Percentiles rank a stretch among this genome's conserved stretches.
phyloP scores from a whole-genome alignment of 1,140 invertebrate genomes.

The Bombus fervidus region DNA sequence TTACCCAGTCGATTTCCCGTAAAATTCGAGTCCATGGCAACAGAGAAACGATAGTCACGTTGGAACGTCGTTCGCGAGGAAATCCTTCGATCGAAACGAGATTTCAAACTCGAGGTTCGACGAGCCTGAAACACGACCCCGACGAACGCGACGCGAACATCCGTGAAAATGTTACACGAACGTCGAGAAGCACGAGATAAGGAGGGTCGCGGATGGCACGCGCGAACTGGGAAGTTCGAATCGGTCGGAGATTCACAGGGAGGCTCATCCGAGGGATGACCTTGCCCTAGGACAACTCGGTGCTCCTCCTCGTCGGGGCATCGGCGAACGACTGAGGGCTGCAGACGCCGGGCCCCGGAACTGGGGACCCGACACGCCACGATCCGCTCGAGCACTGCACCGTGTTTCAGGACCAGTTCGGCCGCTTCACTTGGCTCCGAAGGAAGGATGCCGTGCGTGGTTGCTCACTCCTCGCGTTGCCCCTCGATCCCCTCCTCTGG shows the following conservation, averaged over 20 bases:
- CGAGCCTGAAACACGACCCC: not conserved
- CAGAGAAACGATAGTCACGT: not conserved
- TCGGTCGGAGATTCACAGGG: not conserved
- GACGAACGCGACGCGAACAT: not conserved
- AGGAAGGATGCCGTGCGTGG: constrained; percentile 71
- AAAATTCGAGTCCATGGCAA: not conserved
- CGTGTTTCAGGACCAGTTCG: constrained; percentile 76
- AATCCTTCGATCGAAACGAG: no score
- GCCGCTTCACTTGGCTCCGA: constrained; percentile 73
- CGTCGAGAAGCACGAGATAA: not conserved
- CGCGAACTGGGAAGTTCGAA: not conserved
- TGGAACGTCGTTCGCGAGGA: not conserved
- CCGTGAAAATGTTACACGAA: no score
- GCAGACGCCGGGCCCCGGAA: constrained; percentile 65
- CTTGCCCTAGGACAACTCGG: constrained; percentile 60
- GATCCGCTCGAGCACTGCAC: constrained; percentile 67
- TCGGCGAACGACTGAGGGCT: constrained; percentile 79
- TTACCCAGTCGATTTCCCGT: not conserved
- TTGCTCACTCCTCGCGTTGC: constrained; percentile 43
- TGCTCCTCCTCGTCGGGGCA: constrained; percentile 74
- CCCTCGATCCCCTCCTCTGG: constrained; percentile 34
- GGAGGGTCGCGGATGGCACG: not conserved
- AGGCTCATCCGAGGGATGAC: constrained; percentile 35
- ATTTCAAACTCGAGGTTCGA: no score
- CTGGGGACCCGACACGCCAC: constrained; percentile 69